phyloP scores from a whole-genome alignment of 2,888 invertebrate species.

The Phytoseiulus persimilis region DNA sequence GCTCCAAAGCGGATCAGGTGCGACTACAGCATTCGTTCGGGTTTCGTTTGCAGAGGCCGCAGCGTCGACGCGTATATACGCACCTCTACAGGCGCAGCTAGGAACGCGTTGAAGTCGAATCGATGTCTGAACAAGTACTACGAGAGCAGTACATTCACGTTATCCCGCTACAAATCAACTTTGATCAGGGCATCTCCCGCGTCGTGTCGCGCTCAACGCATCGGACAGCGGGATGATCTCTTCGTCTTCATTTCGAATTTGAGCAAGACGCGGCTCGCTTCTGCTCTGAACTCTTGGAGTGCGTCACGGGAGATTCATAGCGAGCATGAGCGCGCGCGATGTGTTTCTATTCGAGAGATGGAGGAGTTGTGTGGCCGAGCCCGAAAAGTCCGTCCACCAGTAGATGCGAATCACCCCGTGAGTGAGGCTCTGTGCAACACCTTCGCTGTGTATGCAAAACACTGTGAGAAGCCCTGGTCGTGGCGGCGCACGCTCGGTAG shows the following conservation, averaged over 20 bases:
- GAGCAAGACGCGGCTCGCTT: neutral
- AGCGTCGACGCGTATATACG: neutral
- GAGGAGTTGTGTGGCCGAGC: neutral
- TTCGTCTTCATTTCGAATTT: neutral
- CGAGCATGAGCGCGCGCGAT: neutral
- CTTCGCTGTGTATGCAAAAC: neutral
- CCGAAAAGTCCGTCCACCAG: neutral
- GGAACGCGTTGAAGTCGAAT: neutral
- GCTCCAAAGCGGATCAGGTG: neutral
- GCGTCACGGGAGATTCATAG: neutral
- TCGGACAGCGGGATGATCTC: too few relatives aligned
- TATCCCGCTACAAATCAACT: too few relatives aligned
- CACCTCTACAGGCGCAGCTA: neutral
- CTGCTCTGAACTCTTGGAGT: neutral
- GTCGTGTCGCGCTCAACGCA: too few relatives aligned
- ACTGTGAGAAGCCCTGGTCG: too few relatives aligned
- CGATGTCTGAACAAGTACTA: neutral
- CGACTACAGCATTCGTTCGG: neutral
- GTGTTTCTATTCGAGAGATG: neutral
- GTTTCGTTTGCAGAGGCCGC: slow-evolving; percentile 5
- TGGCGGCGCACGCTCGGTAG: too few relatives aligned
- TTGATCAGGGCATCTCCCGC: too few relatives aligned
- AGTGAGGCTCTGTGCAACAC: neutral
- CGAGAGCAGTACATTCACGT: too few relatives aligned
- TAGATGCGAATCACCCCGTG: neutral